Evolutionary conservation across 2,797 vertebrate species (phyloP).

Genomic region (Muscicapa striata): DNA sequence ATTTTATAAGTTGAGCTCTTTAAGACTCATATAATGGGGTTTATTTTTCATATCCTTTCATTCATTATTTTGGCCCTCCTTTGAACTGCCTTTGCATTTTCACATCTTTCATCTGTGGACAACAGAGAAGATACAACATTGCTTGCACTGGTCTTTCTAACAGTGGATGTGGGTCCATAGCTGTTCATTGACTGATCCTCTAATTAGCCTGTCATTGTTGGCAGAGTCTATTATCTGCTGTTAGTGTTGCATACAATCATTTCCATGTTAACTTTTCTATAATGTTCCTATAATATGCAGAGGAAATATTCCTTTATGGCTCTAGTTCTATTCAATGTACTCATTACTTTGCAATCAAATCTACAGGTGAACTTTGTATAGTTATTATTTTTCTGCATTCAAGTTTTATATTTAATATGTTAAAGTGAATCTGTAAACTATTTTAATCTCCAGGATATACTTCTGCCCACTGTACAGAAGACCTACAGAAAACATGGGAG

Average conservation of each 20-base stretch:
- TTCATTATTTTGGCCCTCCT: slow-evolving; percentile 25
- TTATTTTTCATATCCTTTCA: background rate
- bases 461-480: background rate
- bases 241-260: background rate
- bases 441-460: background rate
- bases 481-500: background rate
- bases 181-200: background rate
- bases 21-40: background rate
- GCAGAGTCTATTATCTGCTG: background rate
- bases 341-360: background rate
- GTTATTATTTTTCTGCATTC: background rate
- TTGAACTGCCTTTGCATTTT: slow-evolving; percentile 19
- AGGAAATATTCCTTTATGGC: background rate
- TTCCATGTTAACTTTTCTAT: background rate
- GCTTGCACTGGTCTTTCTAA: background rate
- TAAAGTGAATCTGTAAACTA: background rate
- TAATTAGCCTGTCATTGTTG: background rate
- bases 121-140: background rate
- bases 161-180: background rate
- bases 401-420: background rate
- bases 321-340: background rate
- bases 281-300: background rate
- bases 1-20: background rate
- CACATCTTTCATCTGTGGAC: background rate
- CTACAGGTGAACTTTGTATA: background rate